Evolutionary conservation across 2,113 vertebrate species (phyloP).

Genomic region (Pyxicephalus adspersus): DNA sequence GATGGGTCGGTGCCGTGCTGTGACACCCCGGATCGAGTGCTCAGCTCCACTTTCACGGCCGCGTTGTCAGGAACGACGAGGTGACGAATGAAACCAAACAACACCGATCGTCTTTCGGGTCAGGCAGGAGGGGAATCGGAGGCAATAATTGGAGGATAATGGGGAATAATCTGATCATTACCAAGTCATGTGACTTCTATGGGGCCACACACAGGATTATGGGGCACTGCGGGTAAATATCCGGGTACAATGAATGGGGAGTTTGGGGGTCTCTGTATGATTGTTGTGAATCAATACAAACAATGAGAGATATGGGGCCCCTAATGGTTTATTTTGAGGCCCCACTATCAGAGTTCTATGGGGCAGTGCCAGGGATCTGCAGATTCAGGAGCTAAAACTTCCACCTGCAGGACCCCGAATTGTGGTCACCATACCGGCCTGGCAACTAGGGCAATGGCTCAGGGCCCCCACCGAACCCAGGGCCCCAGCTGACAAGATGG

Average conservation of each 20-base stretch:
- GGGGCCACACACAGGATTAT: no score
- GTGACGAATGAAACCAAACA: slow-evolving; percentile 4
- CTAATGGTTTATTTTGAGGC: background rate
- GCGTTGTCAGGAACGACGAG: background rate
- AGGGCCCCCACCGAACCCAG: no score
- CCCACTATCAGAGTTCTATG: no score
- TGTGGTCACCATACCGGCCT: no score
- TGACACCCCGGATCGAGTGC: slow-evolving; percentile 14
- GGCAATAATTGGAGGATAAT: background rate
- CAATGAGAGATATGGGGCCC: background rate
- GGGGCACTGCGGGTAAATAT: no score
- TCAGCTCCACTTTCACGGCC: slow-evolving; percentile 21
- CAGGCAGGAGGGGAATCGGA: background rate
- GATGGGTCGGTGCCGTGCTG: background rate
- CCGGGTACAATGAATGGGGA: background rate
- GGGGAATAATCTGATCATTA: no score
- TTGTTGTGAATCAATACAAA: no score
- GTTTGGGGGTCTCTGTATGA: background rate
- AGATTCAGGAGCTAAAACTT: no score
- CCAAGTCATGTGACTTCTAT: background rate
- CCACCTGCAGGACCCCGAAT: no score
- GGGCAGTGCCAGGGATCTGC: no score
- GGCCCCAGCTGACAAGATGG: no score
- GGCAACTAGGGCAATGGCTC: no score
- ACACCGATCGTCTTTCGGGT: background rate